These are phyloP conservation scores for Melanotus villosus DNA, from an alignment of 2,888 invertebrate species.

Conservation along the genomic window DNA sequence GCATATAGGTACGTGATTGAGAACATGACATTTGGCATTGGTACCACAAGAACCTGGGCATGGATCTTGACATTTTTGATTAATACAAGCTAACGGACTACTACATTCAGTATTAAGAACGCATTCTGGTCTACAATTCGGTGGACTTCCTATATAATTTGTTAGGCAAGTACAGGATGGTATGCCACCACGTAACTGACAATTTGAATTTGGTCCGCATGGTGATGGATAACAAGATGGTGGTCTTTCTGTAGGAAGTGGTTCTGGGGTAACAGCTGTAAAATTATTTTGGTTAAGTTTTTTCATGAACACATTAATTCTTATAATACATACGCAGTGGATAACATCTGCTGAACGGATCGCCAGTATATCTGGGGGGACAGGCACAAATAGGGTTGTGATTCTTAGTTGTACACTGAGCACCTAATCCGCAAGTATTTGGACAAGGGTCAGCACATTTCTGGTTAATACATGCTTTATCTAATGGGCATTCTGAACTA, in stretches of 20 bases:
- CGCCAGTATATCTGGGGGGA: slow-evolving; percentile 86
- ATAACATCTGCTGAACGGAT: slow-evolving; percentile 86
- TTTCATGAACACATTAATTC: too few relatives aligned
- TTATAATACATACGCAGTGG: slow-evolving; percentile 77
- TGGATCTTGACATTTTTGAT: slow-evolving; percentile 86
- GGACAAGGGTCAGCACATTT: slow-evolving; percentile 91
- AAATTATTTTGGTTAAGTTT: neutral
- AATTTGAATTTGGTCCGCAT: slow-evolving; percentile 88
- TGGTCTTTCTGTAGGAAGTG: slow-evolving; percentile 74
- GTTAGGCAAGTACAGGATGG: slow-evolving; percentile 86
- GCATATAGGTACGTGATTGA: slow-evolving; percentile 87
- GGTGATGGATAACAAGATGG: slow-evolving; percentile 87
- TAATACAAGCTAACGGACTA: slow-evolving; percentile 82
- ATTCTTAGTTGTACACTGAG: slow-evolving; percentile 86
- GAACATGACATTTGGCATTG: slow-evolving; percentile 83
- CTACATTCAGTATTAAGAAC: slow-evolving; percentile 85
- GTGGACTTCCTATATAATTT: slow-evolving; percentile 85
- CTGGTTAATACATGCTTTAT: slow-evolving; percentile 87
- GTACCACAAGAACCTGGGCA: slow-evolving; percentile 88
- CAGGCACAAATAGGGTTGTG: slow-evolving; percentile 92
- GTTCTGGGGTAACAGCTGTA: slow-evolving; percentile 57
- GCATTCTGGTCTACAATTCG: slow-evolving; percentile 86
- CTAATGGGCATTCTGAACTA: slow-evolving; percentile 87
- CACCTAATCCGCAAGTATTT: slow-evolving; percentile 88
- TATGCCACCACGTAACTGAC: slow-evolving; percentile 80